These are phyloP conservation scores for Brachionus asplanchnoidis DNA, from an alignment of 1,140 invertebrate genomes.

Conservation along the genomic window DNA sequence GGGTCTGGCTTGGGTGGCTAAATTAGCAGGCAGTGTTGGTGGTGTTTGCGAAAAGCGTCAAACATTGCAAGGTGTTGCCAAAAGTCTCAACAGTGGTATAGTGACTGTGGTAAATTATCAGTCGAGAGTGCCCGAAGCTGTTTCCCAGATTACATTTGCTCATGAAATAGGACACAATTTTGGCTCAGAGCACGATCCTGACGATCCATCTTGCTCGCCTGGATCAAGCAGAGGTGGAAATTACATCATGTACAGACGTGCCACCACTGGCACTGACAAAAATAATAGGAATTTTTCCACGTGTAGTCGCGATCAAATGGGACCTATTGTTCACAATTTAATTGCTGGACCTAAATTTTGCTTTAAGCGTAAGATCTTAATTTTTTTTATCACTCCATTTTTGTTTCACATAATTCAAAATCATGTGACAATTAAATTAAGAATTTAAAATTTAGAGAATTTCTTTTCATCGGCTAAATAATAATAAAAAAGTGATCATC, in stretches of 20 bases:
- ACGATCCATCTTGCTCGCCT: constrained; percentile 69
- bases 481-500: no score
- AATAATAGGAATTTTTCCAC: constrained; percentile 55
- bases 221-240: constrained; percentile 70
- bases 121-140: constrained; percentile 86
- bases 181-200: constrained; percentile 79
- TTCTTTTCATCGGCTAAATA: no score
- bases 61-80: constrained; percentile 77
- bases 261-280: constrained; percentile 53
- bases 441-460: no score
- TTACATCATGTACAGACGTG: constrained; percentile 67
- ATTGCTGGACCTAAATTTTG: constrained; percentile 3
- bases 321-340: constrained; percentile 63
- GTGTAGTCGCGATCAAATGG: constrained; percentile 80
- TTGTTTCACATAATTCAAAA: no score
- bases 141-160: constrained; percentile 92
- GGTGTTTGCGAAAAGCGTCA: constrained; percentile 96
- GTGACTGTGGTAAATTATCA: constrained; percentile 99
- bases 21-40: constrained; percentile 74
- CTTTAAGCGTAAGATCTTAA: constrained; percentile 63
- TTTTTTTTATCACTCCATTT: neutral
- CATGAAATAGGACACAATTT: constrained; percentile 99
- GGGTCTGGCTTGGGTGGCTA: constrained; percentile 90
- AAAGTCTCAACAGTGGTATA: constrained; percentile 92
- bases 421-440: no score